Evolutionary conservation across 2,888 invertebrate genomes (phyloP), one percentile per base, ranked within the genome.

Genomic region (Synanthedon tipuliformis): DNA sequence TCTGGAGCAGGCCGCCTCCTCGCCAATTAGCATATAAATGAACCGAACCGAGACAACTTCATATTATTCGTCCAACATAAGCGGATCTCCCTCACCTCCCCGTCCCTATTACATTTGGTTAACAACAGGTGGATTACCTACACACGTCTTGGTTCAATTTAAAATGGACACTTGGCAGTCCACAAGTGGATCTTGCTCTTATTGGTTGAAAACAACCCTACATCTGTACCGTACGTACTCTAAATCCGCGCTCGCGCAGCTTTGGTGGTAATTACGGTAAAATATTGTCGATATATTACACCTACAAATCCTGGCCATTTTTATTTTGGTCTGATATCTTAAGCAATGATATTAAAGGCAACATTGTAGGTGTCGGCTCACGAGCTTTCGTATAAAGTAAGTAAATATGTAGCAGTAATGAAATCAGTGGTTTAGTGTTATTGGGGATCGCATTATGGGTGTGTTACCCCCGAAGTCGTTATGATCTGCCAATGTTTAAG

Each of bases 1-100:
- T 72, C 68, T 69, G 62, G 66, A 72, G 66, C 68, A 63, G 59
- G 68, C 77, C 75, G 71, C 82, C 81, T 80, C 69, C 79, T 74
- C 65, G 55, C 68, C 63, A 68, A 87, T 87, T 86, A 84, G 75
- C 84, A 86, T 87, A 84, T 85, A 85, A 85, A 86, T 84, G 81
- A 86, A 80, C 75, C 70, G 60, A 73, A 73, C 75, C 78, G 69
- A 82, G 76, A 85, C 83, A 79, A 82, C 84, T 85, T 81, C 75
- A 84, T 87, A 82, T 66, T 66, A 73, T 58, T 61, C 64, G 15
- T 12, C 59, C 75, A 77, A 34, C 58, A 23, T 66, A 67, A 57
- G 48, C 34, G 54, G 75, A 73, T 54, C 78, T 63, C 18, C 62
- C 64, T 60, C 60, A 53, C 61, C 56, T 60, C 61, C 61, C 50